phyloP scores from a whole-genome alignment of 2,113 vertebrate genomes.

The Acinonyx jubatus region DNA sequence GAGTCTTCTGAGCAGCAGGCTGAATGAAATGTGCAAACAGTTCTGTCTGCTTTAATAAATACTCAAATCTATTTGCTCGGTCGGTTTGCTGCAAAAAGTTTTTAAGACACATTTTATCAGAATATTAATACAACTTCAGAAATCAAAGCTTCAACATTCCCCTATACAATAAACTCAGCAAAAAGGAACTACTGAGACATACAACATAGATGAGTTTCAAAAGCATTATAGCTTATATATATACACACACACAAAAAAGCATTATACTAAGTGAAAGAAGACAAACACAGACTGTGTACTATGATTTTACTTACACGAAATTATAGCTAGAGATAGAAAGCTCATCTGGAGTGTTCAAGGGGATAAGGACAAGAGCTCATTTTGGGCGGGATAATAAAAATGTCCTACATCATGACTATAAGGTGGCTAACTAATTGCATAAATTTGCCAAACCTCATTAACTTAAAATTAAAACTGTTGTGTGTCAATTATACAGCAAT shows the following conservation, averaged over 20 bases:
- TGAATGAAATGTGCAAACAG: slow-evolving; percentile 99
- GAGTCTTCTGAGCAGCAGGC: slow-evolving; percentile 98
- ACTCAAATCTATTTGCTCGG: slow-evolving; percentile 98
- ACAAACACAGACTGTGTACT: neutral
- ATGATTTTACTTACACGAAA: neutral
- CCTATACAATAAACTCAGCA: neutral
- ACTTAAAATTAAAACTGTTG: neutral
- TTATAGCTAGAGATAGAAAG: neutral
- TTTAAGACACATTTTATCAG: slow-evolving; percentile 62
- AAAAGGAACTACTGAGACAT: neutral
- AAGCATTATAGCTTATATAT: neutral
- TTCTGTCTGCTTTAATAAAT: slow-evolving; percentile 98
- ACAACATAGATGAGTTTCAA: neutral
- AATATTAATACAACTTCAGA: neutral
- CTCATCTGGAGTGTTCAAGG: neutral
- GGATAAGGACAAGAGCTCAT: neutral
- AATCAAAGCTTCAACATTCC: neutral
- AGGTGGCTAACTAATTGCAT: neutral
- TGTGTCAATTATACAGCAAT: neutral
- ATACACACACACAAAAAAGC: neutral
- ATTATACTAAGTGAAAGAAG: neutral
- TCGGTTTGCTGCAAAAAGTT: slow-evolving; percentile 92
- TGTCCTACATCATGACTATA: neutral
- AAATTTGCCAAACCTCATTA: neutral
- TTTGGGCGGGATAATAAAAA: neutral